These are phyloP conservation scores for Aspidiotus destructor DNA, from an alignment of 2,888 invertebrate species.

Conservation along the genomic window DNA sequence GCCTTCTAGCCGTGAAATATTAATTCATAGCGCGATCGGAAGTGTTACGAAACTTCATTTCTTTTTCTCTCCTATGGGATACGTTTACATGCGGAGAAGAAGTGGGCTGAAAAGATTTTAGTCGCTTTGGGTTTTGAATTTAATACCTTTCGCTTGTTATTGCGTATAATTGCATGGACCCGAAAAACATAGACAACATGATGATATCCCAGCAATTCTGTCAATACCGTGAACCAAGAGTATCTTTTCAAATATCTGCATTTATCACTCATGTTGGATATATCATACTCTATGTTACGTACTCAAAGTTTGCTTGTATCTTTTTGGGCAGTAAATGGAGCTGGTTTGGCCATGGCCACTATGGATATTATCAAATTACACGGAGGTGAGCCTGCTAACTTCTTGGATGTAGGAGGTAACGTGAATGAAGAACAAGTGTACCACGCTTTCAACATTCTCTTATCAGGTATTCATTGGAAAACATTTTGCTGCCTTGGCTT, in stretches of 20 bases:
- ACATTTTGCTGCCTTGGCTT: too few species aligned
- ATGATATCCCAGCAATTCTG: background rate
- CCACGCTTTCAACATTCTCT: slow-evolving; percentile 83
- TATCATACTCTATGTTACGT: background rate
- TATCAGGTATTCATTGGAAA: slow-evolving; percentile 48
- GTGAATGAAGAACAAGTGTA: slow-evolving; percentile 90
- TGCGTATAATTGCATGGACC: too few species aligned
- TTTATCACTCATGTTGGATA: background rate
- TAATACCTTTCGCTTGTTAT: too few species aligned
- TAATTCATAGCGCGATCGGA: too few species aligned
- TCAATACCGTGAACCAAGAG: background rate
- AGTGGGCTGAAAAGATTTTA: background rate
- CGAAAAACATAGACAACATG: background rate
- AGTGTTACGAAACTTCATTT: background rate
- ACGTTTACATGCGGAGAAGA: background rate
- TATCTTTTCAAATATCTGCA: background rate
- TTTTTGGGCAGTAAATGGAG: slow-evolving; percentile 71
- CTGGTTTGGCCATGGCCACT: slow-evolving; percentile 98
- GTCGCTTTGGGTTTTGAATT: background rate
- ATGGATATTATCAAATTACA: slow-evolving; percentile 97
- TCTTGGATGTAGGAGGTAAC: slow-evolving; percentile 93
- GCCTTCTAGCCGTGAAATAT: too few species aligned
- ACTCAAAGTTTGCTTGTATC: background rate
- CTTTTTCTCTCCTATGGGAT: background rate
- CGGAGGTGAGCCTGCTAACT: slow-evolving; percentile 95